Percentiles rank a stretch among this genome's conserved stretches.
These are phyloP conservation scores for Drosophila subobscura DNA, from an alignment of 1,140 invertebrate genomes.

Conservation along the genomic window DNA sequence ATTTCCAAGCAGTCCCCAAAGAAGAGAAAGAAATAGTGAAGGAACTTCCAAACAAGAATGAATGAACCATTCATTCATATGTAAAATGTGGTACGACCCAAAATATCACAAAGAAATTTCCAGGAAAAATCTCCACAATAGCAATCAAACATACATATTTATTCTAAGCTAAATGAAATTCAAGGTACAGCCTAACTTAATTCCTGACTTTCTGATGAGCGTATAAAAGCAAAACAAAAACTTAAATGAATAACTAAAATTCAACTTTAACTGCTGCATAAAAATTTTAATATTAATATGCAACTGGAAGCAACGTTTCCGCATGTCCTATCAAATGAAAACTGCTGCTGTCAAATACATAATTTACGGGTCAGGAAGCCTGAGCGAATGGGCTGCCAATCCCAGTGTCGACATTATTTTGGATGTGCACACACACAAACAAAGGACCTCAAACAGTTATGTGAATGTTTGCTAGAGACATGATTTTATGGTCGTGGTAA, in stretches of 20 bases:
- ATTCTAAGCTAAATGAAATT: not conserved
- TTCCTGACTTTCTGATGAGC: no score
- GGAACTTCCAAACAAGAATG: no score
- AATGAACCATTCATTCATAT: no score
- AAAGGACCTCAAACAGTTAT: slow-evolving; percentile 1
- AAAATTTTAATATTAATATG: slow-evolving; percentile 1
- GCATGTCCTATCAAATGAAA: slow-evolving; percentile 4
- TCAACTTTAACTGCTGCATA: not conserved
- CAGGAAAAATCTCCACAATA: not conserved
- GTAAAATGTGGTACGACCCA: no score
- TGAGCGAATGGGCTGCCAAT: not conserved
- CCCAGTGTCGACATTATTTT: slow-evolving; percentile 3
- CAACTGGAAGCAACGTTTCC: not conserved
- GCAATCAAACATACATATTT: not conserved
- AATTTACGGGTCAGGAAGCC: slow-evolving; percentile 11
- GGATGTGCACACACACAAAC: not conserved
- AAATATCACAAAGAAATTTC: slow-evolving; percentile 3
- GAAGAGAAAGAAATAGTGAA: no score
- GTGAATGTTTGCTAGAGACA: slow-evolving; percentile 14
- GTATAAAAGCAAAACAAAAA: not conserved
- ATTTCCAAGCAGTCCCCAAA: no score
- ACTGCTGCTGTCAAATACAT: slow-evolving; percentile 9
- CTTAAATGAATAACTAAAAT: not conserved
- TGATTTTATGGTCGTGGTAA: not conserved
- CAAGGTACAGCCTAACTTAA: not conserved